phyloP scores from a whole-genome alignment of 2,888 invertebrate genomes.

The Drosophila meridionalis region DNA sequence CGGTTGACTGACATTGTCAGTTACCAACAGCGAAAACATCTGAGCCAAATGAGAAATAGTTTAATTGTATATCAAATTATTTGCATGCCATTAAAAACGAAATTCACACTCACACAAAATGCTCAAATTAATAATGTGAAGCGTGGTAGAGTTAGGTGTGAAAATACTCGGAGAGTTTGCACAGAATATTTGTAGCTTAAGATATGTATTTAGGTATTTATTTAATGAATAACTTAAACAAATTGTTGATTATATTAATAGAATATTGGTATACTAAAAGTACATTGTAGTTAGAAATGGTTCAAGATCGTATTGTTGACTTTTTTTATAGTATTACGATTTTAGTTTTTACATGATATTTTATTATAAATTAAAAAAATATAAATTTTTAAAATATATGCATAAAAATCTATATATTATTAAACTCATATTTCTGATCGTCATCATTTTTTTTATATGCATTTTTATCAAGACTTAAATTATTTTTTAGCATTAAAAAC shows the following conservation, averaged over 20 bases:
- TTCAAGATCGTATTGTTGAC: too few species aligned
- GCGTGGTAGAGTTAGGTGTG: neutral
- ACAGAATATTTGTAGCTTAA: neutral
- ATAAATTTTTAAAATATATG: too few species aligned
- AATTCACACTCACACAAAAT: neutral
- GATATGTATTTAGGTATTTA: neutral
- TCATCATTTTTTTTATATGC: too few species aligned
- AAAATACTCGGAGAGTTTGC: neutral
- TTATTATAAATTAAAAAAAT: too few species aligned
- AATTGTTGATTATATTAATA: neutral
- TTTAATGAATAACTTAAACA: neutral
- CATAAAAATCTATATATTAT: too few species aligned
- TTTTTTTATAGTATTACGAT: too few species aligned
- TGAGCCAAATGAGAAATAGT: slow-evolving; percentile 18
- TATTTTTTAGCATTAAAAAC: too few species aligned
- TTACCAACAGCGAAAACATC: neutral
- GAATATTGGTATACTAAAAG: neutral
- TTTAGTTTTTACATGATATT: too few species aligned
- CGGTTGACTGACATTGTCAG: neutral
- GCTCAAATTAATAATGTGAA: neutral
- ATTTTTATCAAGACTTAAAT: too few species aligned
- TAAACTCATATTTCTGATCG: too few species aligned
- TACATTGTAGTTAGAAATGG: too few species aligned
- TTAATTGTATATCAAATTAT: slow-evolving; percentile 13
- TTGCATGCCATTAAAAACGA: neutral